Evolutionary conservation across 2,113 vertebrate genomes (phyloP).

Genomic region (Furnarius figulus): DNA sequence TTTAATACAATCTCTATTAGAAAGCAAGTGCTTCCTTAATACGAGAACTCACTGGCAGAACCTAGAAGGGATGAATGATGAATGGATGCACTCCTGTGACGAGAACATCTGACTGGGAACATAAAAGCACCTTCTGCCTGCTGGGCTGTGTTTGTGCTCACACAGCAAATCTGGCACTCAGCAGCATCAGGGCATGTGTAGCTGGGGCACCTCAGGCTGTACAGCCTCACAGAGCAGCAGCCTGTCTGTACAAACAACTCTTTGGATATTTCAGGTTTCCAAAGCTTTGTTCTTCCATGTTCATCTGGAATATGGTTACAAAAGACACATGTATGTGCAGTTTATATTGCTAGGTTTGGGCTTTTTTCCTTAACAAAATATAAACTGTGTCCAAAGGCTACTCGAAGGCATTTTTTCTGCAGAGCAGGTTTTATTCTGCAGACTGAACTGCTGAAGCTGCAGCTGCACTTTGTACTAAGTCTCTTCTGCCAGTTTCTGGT

Average conservation of each 20-base stretch:
- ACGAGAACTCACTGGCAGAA: background rate
- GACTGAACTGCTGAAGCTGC: background rate
- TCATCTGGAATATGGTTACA: background rate
- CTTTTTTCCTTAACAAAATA: background rate
- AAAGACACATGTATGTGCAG: rapidly evolving
- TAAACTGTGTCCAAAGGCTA: background rate
- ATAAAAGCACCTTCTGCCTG: background rate
- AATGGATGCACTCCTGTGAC: background rate
- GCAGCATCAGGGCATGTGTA: background rate
- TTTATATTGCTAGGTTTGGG: background rate
- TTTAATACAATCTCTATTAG: background rate
- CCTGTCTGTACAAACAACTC: background rate
- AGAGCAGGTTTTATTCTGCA: background rate
- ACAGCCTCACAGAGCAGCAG: background rate
- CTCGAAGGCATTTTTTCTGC: background rate
- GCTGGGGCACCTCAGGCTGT: background rate
- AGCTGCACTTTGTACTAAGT: background rate
- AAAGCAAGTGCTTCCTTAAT: background rate
- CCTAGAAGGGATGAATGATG: background rate
- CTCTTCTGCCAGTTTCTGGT: background rate
- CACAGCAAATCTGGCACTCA: background rate
- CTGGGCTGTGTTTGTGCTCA: background rate
- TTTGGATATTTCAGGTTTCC: background rate
- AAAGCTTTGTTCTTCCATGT: background rate
- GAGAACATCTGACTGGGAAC: background rate